These are phyloP conservation scores for Zaprionus ornatus DNA, from an alignment of 1,140 invertebrate species.

Conservation along the genomic window DNA sequence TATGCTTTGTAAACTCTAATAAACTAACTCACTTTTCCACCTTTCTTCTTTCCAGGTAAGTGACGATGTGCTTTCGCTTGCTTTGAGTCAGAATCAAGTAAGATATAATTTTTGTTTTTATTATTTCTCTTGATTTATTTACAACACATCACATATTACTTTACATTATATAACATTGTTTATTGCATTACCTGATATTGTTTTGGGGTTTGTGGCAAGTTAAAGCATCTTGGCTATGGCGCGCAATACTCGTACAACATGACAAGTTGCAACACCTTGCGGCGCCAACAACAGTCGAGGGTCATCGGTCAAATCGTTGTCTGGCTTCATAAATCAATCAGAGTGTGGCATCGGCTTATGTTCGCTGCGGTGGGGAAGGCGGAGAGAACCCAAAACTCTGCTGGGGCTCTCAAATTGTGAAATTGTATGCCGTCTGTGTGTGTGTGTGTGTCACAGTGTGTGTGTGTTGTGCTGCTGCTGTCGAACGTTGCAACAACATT, in stretches of 20 bases:
- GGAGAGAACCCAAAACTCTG: background rate
- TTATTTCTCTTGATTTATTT: constrained; percentile 27
- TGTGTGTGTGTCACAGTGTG: background rate
- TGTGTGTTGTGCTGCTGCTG: constrained; percentile 27
- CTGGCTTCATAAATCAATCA: constrained; percentile 54
- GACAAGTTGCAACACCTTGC: constrained; percentile 40
- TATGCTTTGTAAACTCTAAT: too few species aligned
- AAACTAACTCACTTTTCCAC: background rate
- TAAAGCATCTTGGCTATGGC: constrained; percentile 5
- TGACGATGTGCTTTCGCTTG: constrained; percentile 80
- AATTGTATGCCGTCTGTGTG: background rate
- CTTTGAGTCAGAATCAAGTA: constrained; percentile 82
- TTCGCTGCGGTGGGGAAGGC: background rate
- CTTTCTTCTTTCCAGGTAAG: constrained; percentile 66
- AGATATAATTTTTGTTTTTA: constrained; percentile 41
- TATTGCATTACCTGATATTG: background rate
- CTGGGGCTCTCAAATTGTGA: constrained; percentile 10
- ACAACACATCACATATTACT: background rate
- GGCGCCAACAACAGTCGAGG: background rate
- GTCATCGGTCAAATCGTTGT: constrained; percentile 29
- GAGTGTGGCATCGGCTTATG: constrained; percentile 27
- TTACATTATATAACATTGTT: constrained; percentile 21
- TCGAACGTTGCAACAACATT: constrained; percentile 70
- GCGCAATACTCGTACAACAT: background rate
- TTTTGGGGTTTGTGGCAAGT: constrained; percentile 6